phyloP scores from a whole-genome alignment of 1,140 invertebrate genomes.

The Lucilia sericata region DNA sequence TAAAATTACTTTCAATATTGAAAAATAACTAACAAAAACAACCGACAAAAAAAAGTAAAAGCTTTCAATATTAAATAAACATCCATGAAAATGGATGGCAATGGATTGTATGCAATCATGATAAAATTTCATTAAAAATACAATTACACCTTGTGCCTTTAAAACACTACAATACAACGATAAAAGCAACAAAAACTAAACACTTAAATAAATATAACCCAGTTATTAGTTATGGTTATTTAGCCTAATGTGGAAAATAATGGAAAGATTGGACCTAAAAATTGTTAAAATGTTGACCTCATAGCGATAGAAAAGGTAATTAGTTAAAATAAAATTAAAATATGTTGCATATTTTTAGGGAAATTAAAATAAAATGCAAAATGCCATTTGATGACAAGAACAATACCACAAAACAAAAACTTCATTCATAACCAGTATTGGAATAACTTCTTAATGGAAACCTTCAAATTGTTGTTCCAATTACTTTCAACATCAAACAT shows the following conservation, averaged over 20 bases:
- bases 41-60: not conserved
- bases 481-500: too few relatives aligned
- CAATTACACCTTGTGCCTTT: constrained; percentile 36
- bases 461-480: too few relatives aligned
- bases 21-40: not conserved
- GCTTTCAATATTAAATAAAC: constrained; percentile 12
- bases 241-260: too few relatives aligned
- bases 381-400: too few relatives aligned
- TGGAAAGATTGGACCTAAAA: too few relatives aligned
- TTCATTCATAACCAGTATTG: too few relatives aligned
- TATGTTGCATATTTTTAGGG: too few relatives aligned
- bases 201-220: not conserved
- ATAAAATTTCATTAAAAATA: constrained; percentile 42
- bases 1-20: not conserved
- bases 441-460: not conserved
- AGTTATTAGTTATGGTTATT: not conserved
- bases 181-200: not conserved
- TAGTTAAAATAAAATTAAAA: too few relatives aligned
- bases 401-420: too few relatives aligned
- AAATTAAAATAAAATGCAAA: too few relatives aligned
- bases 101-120: constrained; percentile 2
- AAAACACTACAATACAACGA: not conserved
- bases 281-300: too few relatives aligned
- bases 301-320: too few relatives aligned
- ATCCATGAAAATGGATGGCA: not conserved